Conservation (phyloP, 2,113 vertebrate species). For the Thalassarche chlororhynchos region DNA sequence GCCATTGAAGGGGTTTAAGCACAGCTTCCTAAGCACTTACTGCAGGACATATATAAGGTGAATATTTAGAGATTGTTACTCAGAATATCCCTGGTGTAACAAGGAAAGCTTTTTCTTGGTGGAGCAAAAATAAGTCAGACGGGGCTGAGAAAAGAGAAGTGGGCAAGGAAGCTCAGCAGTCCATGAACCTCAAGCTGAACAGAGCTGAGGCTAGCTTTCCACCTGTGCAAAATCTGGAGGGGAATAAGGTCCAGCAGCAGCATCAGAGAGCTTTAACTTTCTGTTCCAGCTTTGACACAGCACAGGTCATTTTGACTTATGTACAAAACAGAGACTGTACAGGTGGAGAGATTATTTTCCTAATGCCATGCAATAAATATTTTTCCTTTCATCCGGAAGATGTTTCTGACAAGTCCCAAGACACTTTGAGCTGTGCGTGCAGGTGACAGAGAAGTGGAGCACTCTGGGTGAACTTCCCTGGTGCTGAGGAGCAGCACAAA, state of each 20-base stretch:
- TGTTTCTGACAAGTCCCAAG: not conserved
- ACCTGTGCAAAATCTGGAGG: not conserved
- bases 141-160: not conserved
- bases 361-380: not conserved
- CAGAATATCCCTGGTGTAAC: not conserved
- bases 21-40: not conserved
- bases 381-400: not conserved
- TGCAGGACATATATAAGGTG: not conserved
- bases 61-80: not conserved
- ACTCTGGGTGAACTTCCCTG: not conserved
- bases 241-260: not conserved
- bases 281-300: not conserved
- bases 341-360: not conserved
- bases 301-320: not conserved
- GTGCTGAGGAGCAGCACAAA: not conserved
- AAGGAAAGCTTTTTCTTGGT: not conserved
- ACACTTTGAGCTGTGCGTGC: not conserved
- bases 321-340: not conserved
- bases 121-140: not conserved
- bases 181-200: not conserved
- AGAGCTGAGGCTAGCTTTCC: not conserved
- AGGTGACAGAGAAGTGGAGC: not conserved
- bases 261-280: not conserved
- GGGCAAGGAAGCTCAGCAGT: not conserved
- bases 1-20: not conserved